Evolutionary conservation across 1,140 invertebrate species (phyloP).

Genomic region (Cylas formicarius): DNA sequence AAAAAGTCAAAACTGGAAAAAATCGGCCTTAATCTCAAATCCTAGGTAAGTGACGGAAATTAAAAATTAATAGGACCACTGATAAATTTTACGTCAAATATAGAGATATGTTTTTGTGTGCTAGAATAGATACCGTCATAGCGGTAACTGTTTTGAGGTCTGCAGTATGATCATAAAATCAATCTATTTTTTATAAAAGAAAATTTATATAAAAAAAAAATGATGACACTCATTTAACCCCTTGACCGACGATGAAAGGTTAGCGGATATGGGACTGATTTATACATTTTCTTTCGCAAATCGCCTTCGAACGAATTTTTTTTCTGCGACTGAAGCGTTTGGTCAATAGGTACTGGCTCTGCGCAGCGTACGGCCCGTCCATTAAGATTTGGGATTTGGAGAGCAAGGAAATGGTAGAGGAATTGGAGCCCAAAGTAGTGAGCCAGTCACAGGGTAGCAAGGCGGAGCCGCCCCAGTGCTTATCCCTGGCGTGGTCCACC

Average conservation of each 20-base stretch:
- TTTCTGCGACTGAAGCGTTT: no score
- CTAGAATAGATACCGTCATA: no score
- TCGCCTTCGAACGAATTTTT: conserved; percentile 6
- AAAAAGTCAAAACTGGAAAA: no score
- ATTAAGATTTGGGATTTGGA: conserved; percentile 99
- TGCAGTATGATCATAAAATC: no score
- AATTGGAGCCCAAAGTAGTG: conserved; percentile 91
- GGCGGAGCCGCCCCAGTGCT: conserved; percentile 88
- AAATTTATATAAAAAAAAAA: no score
- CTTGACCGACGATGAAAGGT: conserved; percentile 41
- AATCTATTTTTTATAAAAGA: no score
- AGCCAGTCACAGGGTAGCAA: conserved; percentile 56
- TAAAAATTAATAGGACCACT: no score
- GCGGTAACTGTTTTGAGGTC: no score
- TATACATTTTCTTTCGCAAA: neutral
- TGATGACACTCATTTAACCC: conserved; percentile 28
- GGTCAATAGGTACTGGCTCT: conserved; percentile 99
- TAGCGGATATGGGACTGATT: conserved; percentile 46
- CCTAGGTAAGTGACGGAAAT: no score
- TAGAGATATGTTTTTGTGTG: no score
- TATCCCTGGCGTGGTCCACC: conserved; percentile 97
- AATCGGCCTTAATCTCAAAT: no score
- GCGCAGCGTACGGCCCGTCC: conserved; percentile 96
- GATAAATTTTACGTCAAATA: no score
- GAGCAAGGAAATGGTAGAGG: conserved; percentile 98